Percentiles rank a stretch among this genome's conserved stretches.
Evolutionary conservation across 2,113 vertebrate genomes (phyloP).

Genomic region (Brachyhypopomus gauderio): DNA sequence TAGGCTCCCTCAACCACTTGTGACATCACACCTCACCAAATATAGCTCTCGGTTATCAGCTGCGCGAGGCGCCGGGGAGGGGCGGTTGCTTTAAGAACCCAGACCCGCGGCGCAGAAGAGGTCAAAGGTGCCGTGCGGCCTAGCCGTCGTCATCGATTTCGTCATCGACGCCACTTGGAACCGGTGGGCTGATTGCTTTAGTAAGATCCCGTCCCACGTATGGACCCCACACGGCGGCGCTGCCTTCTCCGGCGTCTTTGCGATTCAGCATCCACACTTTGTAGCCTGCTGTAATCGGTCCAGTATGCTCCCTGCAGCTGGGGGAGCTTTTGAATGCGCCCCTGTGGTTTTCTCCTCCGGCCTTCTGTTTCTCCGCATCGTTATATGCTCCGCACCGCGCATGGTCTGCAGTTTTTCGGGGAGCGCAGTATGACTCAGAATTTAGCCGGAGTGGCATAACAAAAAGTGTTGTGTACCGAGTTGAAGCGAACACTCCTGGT

Average conservation of each 20-base stretch:
- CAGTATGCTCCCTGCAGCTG: too few relatives aligned
- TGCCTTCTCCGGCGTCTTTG: too few relatives aligned
- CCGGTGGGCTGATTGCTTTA: slow-evolving; percentile 50
- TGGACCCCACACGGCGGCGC: too few relatives aligned
- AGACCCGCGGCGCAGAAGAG: slow-evolving; percentile 28
- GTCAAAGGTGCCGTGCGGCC: slow-evolving; percentile 40
- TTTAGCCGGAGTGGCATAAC: background rate
- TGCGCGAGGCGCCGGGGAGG: slow-evolving; percentile 18
- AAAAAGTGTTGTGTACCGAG: background rate
- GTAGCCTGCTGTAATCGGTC: too few relatives aligned
- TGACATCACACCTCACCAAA: slow-evolving; percentile 78
- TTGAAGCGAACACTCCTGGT: background rate
- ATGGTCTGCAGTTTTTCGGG: background rate
- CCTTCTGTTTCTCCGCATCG: background rate
- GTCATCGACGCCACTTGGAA: slow-evolving; percentile 42
- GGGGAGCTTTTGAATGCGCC: background rate
- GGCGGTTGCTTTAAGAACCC: slow-evolving; percentile 44
- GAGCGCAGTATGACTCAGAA: background rate
- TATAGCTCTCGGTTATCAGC: slow-evolving; percentile 72
- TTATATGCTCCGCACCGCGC: background rate
- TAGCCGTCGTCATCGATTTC: slow-evolving; percentile 64
- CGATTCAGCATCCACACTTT: too few relatives aligned
- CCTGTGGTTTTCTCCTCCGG: background rate
- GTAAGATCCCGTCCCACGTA: too few relatives aligned
- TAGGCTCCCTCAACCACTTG: slow-evolving; percentile 71